Evolutionary conservation across 2,113 vertebrate species (phyloP), one percentile per base, ranked within the genome.

Genomic region (Campylomormyrus numenius): DNA sequence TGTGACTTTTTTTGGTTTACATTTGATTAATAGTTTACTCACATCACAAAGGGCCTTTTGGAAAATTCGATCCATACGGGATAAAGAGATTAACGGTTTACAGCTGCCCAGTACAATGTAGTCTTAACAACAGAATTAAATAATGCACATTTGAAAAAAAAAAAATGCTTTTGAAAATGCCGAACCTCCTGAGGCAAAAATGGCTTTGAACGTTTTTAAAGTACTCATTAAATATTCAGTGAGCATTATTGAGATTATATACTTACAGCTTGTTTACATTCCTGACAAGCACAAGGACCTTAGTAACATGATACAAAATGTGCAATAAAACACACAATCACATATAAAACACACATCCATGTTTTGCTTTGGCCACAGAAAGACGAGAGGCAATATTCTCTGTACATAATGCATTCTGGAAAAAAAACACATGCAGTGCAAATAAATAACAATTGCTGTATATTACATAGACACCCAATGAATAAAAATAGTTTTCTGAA

Each of bases 331-430:
- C 66, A 84, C 35, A 56, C 13, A 88, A 42, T 42, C 27, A 89
- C 17, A 85, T 15, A 52, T 87, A 89, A 87, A 74, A 19, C 74
- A 88, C 89, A 42, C 88, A 90, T 85, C 74, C 86, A 88, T 58
- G 86, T 84, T 46, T 86, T 3, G 77, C 91, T 88, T 91, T 88
- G 87, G 87, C 46, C 56, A 88, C 31, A 62, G 89, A 85, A n/a
- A 85, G 50, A 84, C 88, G 83, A 87, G 35, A 80, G 58, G 53
- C 42, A 91, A 85, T n/a, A 90, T 88, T 66, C 31, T 27, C 48
- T 46, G 35, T 35, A 88, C 87, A 85, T 53, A 90, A 6, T 27
- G 42, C 62, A 35, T 53, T 56, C 85, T 48, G 24, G 39, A 31
- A 88, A 42, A 89, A 58, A 85, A 19, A 31, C 56, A 66, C 56